Conservation (phyloP, 1,140 invertebrate genomes). For the Caenorhabditis inopinata region DNA sequence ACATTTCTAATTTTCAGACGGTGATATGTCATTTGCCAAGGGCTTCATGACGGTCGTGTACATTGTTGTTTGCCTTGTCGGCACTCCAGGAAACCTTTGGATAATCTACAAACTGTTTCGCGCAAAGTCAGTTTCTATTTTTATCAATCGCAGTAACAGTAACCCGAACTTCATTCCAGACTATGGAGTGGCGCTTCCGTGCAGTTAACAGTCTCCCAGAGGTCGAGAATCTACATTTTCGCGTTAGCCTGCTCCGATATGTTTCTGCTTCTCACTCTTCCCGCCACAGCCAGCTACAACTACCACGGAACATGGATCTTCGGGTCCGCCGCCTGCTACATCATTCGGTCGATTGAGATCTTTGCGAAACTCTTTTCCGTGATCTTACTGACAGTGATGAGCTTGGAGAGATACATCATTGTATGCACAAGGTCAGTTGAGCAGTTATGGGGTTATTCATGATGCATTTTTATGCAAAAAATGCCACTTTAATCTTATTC, state of each 20-base stretch:
- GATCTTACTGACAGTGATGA: slow-evolving; percentile 45
- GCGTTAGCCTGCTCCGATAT: slow-evolving; percentile 36
- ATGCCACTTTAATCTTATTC: too few species aligned
- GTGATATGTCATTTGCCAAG: slow-evolving; percentile 27
- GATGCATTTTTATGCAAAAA: too few species aligned
- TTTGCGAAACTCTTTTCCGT: slow-evolving; percentile 44
- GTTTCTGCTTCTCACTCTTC: slow-evolving; percentile 41
- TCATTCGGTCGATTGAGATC: slow-evolving; percentile 39
- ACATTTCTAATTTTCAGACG: not conserved
- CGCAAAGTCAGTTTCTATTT: not conserved
- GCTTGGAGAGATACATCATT: slow-evolving; percentile 47
- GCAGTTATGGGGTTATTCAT: too few species aligned
- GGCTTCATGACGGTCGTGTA: slow-evolving; percentile 42
- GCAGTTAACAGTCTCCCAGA: slow-evolving; percentile 35
- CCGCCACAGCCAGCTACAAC: slow-evolving; percentile 33
- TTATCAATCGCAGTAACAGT: not conserved
- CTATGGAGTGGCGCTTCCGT: slow-evolving; percentile 29
- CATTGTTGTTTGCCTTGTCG: slow-evolving; percentile 28
- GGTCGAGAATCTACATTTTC: slow-evolving; percentile 40
- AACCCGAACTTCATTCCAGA: not conserved
- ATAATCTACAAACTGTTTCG: slow-evolving; percentile 40
- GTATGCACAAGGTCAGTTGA: slow-evolving; percentile 42
- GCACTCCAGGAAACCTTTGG: slow-evolving; percentile 40
- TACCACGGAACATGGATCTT: slow-evolving; percentile 38
- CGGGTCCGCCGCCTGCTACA: slow-evolving; percentile 30